phyloP scores from a whole-genome alignment of 64 coral and sea anemone species.

The Acropora yongei region DNA sequence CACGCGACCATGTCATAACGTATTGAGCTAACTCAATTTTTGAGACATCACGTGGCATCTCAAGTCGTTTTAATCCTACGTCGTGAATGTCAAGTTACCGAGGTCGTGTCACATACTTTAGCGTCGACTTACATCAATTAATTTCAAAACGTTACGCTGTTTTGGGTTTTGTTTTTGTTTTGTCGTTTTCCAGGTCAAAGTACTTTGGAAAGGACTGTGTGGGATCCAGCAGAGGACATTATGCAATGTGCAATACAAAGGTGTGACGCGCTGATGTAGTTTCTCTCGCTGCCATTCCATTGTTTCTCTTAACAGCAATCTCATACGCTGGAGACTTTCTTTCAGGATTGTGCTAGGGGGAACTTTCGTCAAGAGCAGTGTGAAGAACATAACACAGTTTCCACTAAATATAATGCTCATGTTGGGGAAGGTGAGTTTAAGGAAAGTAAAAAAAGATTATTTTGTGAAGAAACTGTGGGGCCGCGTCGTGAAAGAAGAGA shows the following conservation, averaged over 20 bases:
- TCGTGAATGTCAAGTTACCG: too few species aligned
- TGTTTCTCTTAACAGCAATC: neutral
- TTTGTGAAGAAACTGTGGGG: neutral
- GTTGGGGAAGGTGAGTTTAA: neutral
- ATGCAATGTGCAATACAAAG: constrained; percentile 39
- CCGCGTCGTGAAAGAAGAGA: too few species aligned
- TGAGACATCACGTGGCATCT: too few species aligned
- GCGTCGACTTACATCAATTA: neutral
- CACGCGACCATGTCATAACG: neutral
- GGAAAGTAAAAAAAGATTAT: neutral
- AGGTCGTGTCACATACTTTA: too few species aligned
- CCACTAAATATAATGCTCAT: constrained; percentile 3
- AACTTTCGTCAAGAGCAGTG: constrained; percentile 27
- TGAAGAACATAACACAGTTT: neutral
- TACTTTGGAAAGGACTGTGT: constrained; percentile 44
- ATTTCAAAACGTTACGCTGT: neutral
- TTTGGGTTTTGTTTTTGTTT: neutral
- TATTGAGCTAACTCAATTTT: neutral
- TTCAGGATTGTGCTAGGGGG: constrained; percentile 8
- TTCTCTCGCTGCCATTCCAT: neutral
- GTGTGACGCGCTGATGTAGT: too few species aligned
- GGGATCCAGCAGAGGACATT: constrained; percentile 23
- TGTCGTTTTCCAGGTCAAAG: constrained; percentile 41
- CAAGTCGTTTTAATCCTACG: too few species aligned
- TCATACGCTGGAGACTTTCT: neutral